Base-by-base conservation (phyloP, 2,888 invertebrate genomes). In the Drosophila emarginata region DNA sequence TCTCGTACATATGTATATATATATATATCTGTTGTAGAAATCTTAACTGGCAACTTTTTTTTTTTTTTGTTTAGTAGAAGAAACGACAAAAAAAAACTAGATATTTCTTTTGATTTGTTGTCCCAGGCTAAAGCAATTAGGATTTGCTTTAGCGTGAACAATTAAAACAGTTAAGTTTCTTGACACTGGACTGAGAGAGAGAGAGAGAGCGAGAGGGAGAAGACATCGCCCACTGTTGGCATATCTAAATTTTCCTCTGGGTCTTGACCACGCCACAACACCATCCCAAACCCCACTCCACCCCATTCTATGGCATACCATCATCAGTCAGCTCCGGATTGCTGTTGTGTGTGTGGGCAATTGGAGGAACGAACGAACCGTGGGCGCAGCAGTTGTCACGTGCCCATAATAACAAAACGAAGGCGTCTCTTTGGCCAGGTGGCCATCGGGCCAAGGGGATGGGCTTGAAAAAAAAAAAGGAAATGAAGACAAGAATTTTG, bases 351-450 rank as follows among this genome's bases (percentile, higher is more conserved):
- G 52, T 56, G 52, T 18, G 64, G 63, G 37, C 64, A 12, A 50
- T 32, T 39, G 56, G 63, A 68, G 56, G 9, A 11, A 32, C 9
- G 32, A 32, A 32, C 9, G 36, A 52, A 37, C 53, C 74, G 86
- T 86, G 83, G 86, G 84, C 79, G 85, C 78, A 78, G 85, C 77
- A 78, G 87, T 84, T 87, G 83, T 87, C 87, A 85, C 86, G 85
- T 86, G 84, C 84, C 73, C 79, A 78, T 69, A 89, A 79, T 74
- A 80, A 85, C 75, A 81, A 88, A 81, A 75, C 77, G 77, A 77
- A 64, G 72, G 67, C 74, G 71, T 68, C 66, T 45, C 15, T 45
- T 21, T 50, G 63, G 53, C 58, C 61, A 50, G 54, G 62, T 69
- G 69, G 40, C 45, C 37, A 36, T 9, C 12, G 26, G 60, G 36